Evolutionary conservation across 2,888 invertebrate genomes (phyloP), one percentile per base, ranked within the genome.

Genomic region (Priocnemis perturbator): DNA sequence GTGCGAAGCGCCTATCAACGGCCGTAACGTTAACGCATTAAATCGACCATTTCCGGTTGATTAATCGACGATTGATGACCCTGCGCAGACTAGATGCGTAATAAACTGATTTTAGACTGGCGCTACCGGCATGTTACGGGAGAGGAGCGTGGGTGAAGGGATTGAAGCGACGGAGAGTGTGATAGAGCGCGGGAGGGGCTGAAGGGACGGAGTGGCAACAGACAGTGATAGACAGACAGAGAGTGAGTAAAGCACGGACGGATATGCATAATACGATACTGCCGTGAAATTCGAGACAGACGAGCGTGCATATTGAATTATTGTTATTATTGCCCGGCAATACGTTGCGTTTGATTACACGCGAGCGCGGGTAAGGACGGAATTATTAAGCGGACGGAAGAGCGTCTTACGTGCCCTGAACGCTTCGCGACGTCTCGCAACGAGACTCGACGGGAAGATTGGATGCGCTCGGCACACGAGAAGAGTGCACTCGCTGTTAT

Each of bases 1-100:
- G 67, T 64, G 67, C 69, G 71, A 69, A 72, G 63, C 66, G 62
- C 68, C 64, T 72, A 76, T 73, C 78, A 71, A 66, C 68, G 71
- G 59, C 52, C 76, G 71, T 76, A 76, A 81, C 75, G 69, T 80
- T 77, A 80, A 76, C 79, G 81, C 81, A 81, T 81, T 79, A 81
- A 80, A 80, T 80, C 77, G 79, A 72, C 66, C 79, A 79, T 81
- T 80, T 78, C 74, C 81, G 79, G 69, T 71, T 80, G 79, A 81
- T 80, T 80, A 80, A 80, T 80, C 76, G 71, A 69, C 77, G 81
- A 80, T 81, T 80, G 81, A 80, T 80, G 73, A 79, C 81, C 74
- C 79, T 78, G 78, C 79, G 76, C 78, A 78, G 74, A 66, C 71
- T 71, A 73, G 73, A 71, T 66, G 74, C 72, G 76, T 74, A 76